These are phyloP conservation scores for Holacanthella duospinosa DNA, from an alignment of 2,888 invertebrate species.

Conservation along the genomic window DNA sequence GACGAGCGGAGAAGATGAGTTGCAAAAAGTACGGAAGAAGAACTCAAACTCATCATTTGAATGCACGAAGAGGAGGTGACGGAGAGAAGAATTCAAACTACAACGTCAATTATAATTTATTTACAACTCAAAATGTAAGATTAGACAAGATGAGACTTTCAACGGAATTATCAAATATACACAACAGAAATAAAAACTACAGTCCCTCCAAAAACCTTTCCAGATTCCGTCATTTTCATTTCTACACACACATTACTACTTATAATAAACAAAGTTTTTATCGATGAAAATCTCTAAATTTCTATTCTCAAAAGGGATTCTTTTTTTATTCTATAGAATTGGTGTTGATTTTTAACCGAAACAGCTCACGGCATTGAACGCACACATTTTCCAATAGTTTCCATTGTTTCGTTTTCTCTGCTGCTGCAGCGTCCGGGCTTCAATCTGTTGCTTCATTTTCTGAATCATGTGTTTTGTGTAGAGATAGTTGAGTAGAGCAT, in stretches of 20 bases:
- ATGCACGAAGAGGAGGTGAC: background rate
- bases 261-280: no score
- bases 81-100: no score
- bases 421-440: background rate
- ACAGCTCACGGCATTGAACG: constrained; percentile 34
- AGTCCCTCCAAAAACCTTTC: no score
- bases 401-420: background rate
- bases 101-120: no score
- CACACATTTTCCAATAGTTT: constrained; percentile 21
- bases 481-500: constrained; percentile 6
- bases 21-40: background rate
- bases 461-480: constrained; percentile 9
- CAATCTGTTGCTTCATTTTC: background rate
- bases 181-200: no score
- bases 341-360: constrained; percentile 19
- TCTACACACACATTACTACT: no score
- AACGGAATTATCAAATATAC: no score
- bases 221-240: no score
- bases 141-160: no score
- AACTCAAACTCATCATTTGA: background rate
- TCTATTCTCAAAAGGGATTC: no score
- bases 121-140: background rate
- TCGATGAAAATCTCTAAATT: no score
- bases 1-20: background rate
- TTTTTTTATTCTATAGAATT: background rate